Conservation (phyloP, 2,113 vertebrate genomes). For the Engystomops pustulosus region DNA sequence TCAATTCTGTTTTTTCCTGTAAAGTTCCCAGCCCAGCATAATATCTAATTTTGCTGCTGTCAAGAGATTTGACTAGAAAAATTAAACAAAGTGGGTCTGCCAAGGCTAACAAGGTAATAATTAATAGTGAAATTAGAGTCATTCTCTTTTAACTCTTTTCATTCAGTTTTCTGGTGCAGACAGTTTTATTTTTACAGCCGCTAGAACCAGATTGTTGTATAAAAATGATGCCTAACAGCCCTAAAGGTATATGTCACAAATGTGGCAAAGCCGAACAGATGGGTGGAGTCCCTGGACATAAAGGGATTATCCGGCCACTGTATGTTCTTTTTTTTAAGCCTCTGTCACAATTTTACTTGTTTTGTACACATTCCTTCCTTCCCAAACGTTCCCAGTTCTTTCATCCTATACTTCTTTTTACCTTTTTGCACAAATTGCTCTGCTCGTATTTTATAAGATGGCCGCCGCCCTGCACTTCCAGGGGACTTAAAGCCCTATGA, state of each 20-base stretch:
- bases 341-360: too few relatives aligned
- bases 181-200: neutral
- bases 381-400: too few relatives aligned
- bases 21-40: slow-evolving; percentile 31
- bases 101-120: slow-evolving; percentile 57
- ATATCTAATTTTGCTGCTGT: slow-evolving; percentile 55
- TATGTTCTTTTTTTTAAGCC: too few relatives aligned
- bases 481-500: too few relatives aligned
- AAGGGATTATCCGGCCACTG: too few relatives aligned
- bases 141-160: slow-evolving; percentile 27
- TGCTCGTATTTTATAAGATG: too few relatives aligned
- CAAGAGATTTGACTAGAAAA: slow-evolving; percentile 46
- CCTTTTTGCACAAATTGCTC: too few relatives aligned
- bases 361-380: too few relatives aligned
- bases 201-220: neutral
- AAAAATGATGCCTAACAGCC: neutral
- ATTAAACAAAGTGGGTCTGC: slow-evolving; percentile 42
- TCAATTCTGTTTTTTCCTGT: slow-evolving; percentile 23
- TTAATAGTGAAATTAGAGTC: slow-evolving; percentile 30
- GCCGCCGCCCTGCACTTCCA: too few relatives aligned
- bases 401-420: too few relatives aligned
- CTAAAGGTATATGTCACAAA: neutral
- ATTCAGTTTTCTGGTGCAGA: neutral
- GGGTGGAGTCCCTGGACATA: too few relatives aligned
- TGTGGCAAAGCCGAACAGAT: neutral